These are phyloP conservation scores for Octonoba sinensis DNA, from an alignment of 2,888 invertebrate species.

Conservation along the genomic window DNA sequence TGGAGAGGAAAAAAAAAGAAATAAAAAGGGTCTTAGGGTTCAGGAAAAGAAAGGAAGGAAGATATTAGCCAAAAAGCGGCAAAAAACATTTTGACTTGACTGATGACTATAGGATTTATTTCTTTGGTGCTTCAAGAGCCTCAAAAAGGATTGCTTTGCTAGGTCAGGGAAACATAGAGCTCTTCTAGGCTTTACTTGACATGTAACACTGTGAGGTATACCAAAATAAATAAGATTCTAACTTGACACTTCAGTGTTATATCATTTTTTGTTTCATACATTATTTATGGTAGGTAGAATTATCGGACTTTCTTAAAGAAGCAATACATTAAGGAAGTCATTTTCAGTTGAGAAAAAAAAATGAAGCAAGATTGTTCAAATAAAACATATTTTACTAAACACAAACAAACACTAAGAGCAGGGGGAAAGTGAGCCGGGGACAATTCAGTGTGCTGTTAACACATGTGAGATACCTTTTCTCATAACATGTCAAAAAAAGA, in stretches of 20 bases:
- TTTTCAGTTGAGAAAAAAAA: too few relatives aligned
- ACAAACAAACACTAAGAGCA: too few relatives aligned
- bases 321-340: too few relatives aligned
- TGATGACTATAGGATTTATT: slow-evolving; percentile 51
- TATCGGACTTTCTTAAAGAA: too few relatives aligned
- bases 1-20: slow-evolving; percentile 69
- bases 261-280: too few relatives aligned
- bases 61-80: slow-evolving; percentile 43
- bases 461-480: too few relatives aligned
- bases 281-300: too few relatives aligned
- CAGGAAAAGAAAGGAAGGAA: slow-evolving; percentile 45
- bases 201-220: slow-evolving; percentile 15
- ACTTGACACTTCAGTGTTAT: background rate
- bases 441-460: too few relatives aligned
- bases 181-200: slow-evolving; percentile 30
- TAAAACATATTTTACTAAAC: too few relatives aligned
- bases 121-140: slow-evolving; percentile 37
- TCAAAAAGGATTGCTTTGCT: slow-evolving; percentile 41
- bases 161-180: slow-evolving; percentile 36
- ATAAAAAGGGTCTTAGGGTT: background rate
- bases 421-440: too few relatives aligned
- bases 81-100: slow-evolving; percentile 41
- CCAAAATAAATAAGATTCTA: background rate
- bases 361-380: too few relatives aligned
- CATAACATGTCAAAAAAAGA: too few relatives aligned